Conservation (phyloP, 2,113 vertebrate genomes). For the Pomatorhinus ruficollis region DNA sequence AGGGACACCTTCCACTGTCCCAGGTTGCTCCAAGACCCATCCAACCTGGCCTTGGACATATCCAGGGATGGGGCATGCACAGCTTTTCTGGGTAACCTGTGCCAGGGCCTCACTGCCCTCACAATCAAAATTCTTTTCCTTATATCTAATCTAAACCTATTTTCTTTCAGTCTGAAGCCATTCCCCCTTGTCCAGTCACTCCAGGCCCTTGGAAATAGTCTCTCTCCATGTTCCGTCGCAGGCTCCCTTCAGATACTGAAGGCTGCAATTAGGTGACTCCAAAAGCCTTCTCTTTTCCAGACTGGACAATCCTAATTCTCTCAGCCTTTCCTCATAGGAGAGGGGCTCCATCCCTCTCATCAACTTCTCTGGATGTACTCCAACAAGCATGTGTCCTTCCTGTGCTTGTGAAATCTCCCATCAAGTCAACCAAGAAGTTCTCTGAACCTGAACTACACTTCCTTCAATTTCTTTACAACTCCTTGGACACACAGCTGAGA, state of each 20-base stretch:
- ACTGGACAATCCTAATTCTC: not conserved
- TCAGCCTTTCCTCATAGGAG: not conserved
- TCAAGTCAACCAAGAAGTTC: not conserved
- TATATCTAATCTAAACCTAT: not conserved
- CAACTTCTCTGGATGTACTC: not conserved
- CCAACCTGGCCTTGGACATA: too few species aligned
- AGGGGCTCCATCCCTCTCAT: not conserved
- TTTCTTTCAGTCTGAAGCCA: not conserved
- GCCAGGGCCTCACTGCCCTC: not conserved
- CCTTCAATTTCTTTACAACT: not conserved
- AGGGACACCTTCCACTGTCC: too few species aligned
- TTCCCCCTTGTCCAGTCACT: not conserved
- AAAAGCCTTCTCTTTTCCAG: not conserved
- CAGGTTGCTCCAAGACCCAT: rapidly evolving
- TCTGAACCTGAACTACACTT: not conserved
- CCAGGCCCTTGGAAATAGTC: not conserved
- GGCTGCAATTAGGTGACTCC: not conserved
- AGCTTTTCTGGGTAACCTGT: not conserved
- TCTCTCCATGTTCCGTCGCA: not conserved
- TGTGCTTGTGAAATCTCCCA: not conserved
- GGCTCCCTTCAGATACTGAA: not conserved
- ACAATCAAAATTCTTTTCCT: not conserved
- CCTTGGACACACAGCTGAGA: not conserved
- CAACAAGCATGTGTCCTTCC: not conserved
- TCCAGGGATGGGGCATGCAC: not conserved